These are phyloP conservation scores for Micronycteris hirsuta DNA, from an alignment of 2,113 vertebrate genomes.

Conservation along the genomic window DNA sequence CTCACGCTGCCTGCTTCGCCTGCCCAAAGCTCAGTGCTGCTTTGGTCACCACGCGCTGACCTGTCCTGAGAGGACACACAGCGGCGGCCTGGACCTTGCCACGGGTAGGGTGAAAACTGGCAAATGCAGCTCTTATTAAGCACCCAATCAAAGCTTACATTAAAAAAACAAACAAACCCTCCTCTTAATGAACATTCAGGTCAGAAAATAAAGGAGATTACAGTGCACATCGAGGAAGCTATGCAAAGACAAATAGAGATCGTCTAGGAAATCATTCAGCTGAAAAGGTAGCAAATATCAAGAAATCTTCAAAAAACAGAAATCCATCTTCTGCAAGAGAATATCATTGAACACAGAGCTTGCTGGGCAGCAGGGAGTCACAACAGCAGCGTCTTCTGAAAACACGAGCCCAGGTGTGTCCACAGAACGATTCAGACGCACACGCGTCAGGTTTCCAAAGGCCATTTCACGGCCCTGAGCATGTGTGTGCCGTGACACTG, in stretches of 20 bases:
- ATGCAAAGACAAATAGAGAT: fast-evolving
- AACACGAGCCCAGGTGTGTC: not conserved
- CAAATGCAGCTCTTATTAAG: not conserved
- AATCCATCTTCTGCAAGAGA: not conserved
- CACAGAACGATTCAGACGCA: not conserved
- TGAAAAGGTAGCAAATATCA: not conserved
- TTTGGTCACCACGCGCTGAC: not conserved
- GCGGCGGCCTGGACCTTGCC: not conserved
- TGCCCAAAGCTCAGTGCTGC: not conserved
- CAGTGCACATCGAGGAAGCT: fast-evolving
- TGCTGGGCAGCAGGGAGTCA: not conserved
- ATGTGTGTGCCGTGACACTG: not conserved
- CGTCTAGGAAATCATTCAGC: not conserved
- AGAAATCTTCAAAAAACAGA: not conserved
- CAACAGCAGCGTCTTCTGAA: not conserved
- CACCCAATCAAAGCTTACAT: not conserved
- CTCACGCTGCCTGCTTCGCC: not conserved
- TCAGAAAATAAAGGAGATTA: not conserved
- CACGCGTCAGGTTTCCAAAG: not conserved
- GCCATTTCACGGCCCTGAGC: not conserved
- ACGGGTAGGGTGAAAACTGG: not conserved
- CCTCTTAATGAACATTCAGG: not conserved
- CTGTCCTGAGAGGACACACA: not conserved
- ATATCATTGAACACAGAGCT: not conserved
- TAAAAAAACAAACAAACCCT: not conserved